Conservation (phyloP, 2,113 vertebrate genomes). For the Tachysurus vachellii region DNA sequence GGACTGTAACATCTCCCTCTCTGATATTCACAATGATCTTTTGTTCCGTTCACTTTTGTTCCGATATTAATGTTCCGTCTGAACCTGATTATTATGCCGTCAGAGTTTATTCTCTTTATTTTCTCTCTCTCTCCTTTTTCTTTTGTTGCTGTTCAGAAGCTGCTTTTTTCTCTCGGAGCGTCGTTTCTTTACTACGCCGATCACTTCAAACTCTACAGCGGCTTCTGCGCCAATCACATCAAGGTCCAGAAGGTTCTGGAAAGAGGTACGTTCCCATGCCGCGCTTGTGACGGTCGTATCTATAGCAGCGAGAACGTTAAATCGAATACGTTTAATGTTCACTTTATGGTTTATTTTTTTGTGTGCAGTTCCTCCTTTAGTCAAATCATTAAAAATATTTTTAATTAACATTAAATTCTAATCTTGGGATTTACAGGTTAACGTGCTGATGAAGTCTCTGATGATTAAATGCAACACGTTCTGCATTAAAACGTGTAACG, state of each 20-base stretch:
- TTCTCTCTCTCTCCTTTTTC: background rate
- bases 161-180: slow-evolving; percentile 94
- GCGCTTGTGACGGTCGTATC: too few relatives aligned
- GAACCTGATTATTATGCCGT: background rate
- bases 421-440: background rate
- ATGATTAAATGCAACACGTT: background rate
- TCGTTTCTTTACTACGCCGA: slow-evolving; percentile 98
- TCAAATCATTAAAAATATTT: background rate
- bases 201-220: slow-evolving; percentile 98
- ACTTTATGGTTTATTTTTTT: slow-evolving; percentile 26
- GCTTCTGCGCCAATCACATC: slow-evolving; percentile 97
- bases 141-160: slow-evolving; percentile 77
- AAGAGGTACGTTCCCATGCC: slow-evolving; percentile 77
- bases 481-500: background rate
- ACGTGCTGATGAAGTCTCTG: background rate
- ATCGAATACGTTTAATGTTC: slow-evolving; percentile 36
- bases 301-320: background rate
- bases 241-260: slow-evolving; percentile 98
- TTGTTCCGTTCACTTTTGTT: background rate
- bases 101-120: background rate
- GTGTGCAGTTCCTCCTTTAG: slow-evolving; percentile 26
- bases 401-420: background rate
- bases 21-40: background rate
- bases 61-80: slow-evolving; percentile 9
- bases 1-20: background rate